phyloP scores from a whole-genome alignment of 2,113 vertebrate genomes.

The Syrmaticus mikado region DNA sequence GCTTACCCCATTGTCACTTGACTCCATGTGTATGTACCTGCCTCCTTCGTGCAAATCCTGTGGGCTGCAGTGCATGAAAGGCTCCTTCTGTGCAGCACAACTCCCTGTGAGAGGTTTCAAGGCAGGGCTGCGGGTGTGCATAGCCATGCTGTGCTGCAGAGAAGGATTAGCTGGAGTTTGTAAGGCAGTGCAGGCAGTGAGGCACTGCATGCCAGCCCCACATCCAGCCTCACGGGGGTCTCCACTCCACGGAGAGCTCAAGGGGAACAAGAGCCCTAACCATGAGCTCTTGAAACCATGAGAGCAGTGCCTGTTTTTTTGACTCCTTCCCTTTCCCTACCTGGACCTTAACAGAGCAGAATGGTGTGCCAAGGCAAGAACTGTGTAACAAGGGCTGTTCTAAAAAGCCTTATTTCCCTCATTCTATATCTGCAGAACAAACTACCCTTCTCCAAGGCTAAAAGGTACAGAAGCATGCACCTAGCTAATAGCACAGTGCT shows the following conservation, averaged over 20 bases:
- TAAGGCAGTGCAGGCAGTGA: fast-evolving
- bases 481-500: background rate
- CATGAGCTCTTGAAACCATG: background rate
- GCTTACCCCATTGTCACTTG: background rate
- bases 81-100: fast-evolving
- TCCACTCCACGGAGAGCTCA: fast-evolving
- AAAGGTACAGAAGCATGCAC: background rate
- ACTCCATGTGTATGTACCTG: background rate
- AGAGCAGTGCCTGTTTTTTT: background rate
- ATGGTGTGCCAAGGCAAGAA: background rate
- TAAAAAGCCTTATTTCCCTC: background rate
- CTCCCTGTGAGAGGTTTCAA: background rate
- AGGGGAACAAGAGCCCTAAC: background rate
- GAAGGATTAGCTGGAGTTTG: background rate
- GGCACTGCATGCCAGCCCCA: background rate
- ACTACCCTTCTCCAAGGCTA: background rate
- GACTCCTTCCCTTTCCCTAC: background rate
- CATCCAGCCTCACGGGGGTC: background rate
- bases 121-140: fast-evolving
- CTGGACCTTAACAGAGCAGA: background rate
- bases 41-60: background rate
- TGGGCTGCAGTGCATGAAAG: background rate
- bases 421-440: background rate
- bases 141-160: fast-evolving
- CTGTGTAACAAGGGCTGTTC: background rate